Evolutionary conservation across 2,797 vertebrate species (phyloP), one percentile per base, ranked within the genome.

Genomic region (Manis pentadactyla): DNA sequence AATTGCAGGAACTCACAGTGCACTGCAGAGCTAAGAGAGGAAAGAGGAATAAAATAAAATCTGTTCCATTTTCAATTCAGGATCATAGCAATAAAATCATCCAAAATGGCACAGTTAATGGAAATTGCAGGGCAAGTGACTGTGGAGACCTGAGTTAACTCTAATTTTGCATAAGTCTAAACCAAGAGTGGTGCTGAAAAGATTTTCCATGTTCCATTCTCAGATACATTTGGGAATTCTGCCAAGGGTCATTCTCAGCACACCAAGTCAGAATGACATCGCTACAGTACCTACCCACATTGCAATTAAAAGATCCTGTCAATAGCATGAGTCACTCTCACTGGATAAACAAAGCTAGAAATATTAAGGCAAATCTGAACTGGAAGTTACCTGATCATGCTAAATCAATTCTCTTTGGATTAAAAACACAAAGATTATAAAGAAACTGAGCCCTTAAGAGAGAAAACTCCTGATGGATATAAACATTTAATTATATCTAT

Each of bases 41-140:
- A 37, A 73, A 37, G 13, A 89, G 68, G 68, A 87, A 42, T 34
- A 39, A 94, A 90, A 94, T 90, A 84, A 95, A 97, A 93, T 82
- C 46, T 86, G 57, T 53, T 55, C 51, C 39, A 57, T 77, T 93
- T 96, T 66, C 49, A 37, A 39, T 73, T 95, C 23, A 34, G 49
- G 31, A 31, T 97, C 71, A 92, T 8, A 69, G 83, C 63, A 87
- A 95, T 96, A 92, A 90, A 89, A 93, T 53, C 25, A 71, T 66
- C 57, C 83, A 71, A 82, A 87, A 95, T 77, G 91, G 75, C 86
- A 49, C 34, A 66, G 57, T 87, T 93, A 74, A 77, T 93, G 88
- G 92, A 86, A 87, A 78, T 71, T 63, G 7, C 66, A 78, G 55
- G 81, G 63, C 64, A 87, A n/a, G 42, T 81, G 63, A 75, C 37